Evolutionary conservation across 2,797 vertebrate genomes (phyloP).

Genomic region (Aulostomus chinensis): DNA sequence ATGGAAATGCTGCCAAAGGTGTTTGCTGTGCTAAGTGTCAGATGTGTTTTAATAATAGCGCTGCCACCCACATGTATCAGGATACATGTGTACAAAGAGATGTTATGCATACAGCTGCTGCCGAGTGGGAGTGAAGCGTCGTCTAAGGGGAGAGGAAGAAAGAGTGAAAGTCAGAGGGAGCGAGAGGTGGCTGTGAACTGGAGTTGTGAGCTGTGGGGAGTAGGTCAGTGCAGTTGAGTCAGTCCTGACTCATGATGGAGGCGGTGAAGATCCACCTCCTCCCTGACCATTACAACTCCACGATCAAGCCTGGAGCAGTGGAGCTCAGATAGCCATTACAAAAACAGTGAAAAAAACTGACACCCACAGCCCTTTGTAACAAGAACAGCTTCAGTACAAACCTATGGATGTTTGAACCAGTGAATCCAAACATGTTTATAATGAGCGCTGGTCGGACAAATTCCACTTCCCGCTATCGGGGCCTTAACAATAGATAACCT

Average conservation of each 20-base stretch:
- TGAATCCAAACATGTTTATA: constrained; percentile 2
- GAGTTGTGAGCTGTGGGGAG: constrained; percentile 70
- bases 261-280: constrained; percentile 75
- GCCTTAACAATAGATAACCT: too few relatives aligned
- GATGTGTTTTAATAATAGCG: constrained; percentile 57
- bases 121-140: constrained; percentile 65
- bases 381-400: constrained; percentile 24
- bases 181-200: constrained; percentile 35
- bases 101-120: constrained; percentile 70
- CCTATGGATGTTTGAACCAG: too few relatives aligned
- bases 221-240: constrained; percentile 75
- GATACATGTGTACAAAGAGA: constrained; percentile 43
- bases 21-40: constrained; percentile 35
- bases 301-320: constrained; percentile 52
- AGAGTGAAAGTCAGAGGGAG: constrained; percentile 7
- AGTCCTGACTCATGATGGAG: constrained; percentile 74
- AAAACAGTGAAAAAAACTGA: constrained; percentile 42
- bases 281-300: constrained; percentile 64
- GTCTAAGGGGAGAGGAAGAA: constrained; percentile 44
- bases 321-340: constrained; percentile 52
- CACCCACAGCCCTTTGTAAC: constrained; percentile 27
- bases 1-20: constrained; percentile 34
- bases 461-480: too few relatives aligned
- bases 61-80: constrained; percentile 49
- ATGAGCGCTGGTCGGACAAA: too few relatives aligned